A percentile compares a stretch with the other conserved stretches of the same genome.
These are phyloP conservation scores for Anabacerthia variegaticeps DNA, from an alignment of 2,797 vertebrate species.

Conservation along the genomic window DNA sequence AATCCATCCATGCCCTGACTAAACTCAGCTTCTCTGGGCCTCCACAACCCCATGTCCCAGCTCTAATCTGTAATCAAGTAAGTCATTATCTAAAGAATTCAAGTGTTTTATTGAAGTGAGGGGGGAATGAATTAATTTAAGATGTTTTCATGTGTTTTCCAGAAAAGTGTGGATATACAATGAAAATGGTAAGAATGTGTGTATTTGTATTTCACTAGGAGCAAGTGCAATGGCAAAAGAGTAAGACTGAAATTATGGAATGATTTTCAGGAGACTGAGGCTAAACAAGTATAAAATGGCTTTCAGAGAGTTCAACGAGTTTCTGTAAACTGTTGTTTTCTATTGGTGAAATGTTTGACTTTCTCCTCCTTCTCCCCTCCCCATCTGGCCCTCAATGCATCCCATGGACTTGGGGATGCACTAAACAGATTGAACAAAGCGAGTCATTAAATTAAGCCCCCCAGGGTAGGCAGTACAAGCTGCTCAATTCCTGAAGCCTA, in stretches of 20 bases:
- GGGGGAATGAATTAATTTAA: not conserved
- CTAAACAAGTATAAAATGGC: not conserved
- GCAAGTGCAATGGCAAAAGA: not conserved
- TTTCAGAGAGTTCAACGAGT: not conserved
- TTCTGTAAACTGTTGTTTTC: not conserved
- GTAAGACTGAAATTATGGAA: too few species aligned
- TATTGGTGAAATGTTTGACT: not conserved
- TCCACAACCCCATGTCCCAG: not conserved
- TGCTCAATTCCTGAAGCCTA: not conserved
- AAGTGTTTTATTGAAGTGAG: not conserved
- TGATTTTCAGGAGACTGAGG: not conserved
- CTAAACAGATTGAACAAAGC: not conserved
- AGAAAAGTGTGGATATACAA: not conserved
- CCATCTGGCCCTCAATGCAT: accelerated
- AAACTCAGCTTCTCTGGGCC: not conserved
- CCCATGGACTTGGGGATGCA: not conserved
- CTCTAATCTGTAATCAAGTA: not conserved
- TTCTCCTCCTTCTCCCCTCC: not conserved
- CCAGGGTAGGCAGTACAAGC: not conserved
- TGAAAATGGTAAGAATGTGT: not conserved
- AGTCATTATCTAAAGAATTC: not conserved
- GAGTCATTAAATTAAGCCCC: not conserved
- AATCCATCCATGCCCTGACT: accelerated
- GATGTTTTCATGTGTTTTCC: not conserved
- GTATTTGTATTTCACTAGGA: not conserved